A percentile compares a stretch with the other conserved stretches of the same genome.
These are phyloP conservation scores for Microcebus lehilahytsara DNA, from an alignment of 2,113 vertebrate genomes.

Conservation along the genomic window DNA sequence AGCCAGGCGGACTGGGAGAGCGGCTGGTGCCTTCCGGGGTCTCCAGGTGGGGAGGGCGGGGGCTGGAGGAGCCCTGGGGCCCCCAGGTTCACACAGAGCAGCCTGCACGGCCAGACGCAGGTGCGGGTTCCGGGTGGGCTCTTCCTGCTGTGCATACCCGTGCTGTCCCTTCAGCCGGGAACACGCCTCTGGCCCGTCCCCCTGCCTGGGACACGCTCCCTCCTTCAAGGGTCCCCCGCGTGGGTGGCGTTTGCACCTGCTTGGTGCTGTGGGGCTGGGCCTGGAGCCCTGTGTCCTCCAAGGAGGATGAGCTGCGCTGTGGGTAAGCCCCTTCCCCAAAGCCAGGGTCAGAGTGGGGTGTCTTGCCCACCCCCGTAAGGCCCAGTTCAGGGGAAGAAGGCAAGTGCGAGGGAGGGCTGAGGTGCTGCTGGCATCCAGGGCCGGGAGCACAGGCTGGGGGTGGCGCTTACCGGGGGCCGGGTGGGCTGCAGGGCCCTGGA, in stretches of 20 bases:
- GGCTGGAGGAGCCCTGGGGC: rapidly evolving
- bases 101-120: not conserved
- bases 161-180: not conserved
- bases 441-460: not conserved
- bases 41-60: not conserved
- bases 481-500: too few species aligned
- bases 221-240: too few species aligned
- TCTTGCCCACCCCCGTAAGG: not conserved
- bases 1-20: too few species aligned
- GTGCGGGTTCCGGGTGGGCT: too few species aligned
- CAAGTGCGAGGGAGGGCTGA: rapidly evolving
- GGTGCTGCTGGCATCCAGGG: not conserved
- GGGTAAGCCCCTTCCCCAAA: not conserved
- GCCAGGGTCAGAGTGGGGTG: not conserved
- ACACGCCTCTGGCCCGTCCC: not conserved
- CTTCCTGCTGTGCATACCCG: not conserved
- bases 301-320: not conserved
- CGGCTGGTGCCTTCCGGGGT: rapidly evolving
- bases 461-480: too few species aligned
- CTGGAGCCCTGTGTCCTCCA: rapidly evolving
- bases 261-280: not conserved
- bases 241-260: not conserved
- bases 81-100: not conserved
- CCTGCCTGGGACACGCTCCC: not conserved
- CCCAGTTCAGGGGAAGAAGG: not conserved